phyloP scores from a whole-genome alignment of 2,797 vertebrate species.

The Macroramphosus scolopax region DNA sequence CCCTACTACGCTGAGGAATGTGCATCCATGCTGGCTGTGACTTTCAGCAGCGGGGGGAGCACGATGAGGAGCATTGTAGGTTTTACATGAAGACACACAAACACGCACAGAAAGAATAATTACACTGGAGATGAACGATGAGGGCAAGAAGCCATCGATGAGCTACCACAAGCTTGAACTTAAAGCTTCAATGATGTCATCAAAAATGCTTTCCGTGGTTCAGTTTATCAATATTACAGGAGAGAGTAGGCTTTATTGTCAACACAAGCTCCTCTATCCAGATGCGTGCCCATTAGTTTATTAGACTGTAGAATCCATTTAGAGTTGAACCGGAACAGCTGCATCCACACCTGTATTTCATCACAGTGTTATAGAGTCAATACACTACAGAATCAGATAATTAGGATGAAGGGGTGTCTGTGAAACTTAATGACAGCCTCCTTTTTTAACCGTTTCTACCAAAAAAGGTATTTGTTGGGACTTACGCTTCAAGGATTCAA shows the following conservation, averaged over 20 bases:
- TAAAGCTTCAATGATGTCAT: no score
- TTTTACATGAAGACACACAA: constrained; percentile 25
- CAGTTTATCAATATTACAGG: no score
- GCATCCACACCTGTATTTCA: neutral
- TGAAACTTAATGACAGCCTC: neutral
- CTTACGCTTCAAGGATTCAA: no score
- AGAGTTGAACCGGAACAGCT: constrained; percentile 5
- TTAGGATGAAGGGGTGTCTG: no score
- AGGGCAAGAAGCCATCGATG: no score
- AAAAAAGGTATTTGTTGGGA: no score
- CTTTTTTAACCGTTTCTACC: neutral
- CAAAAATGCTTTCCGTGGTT: no score
- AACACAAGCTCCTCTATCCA: no score
- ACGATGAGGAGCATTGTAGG: constrained; percentile 91
- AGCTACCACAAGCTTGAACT: no score
- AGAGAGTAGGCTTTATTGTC: no score
- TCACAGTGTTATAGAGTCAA: neutral
- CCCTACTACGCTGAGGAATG: constrained; percentile 96
- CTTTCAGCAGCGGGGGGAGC: constrained; percentile 91
- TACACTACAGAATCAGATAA: neutral
- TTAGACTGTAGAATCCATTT: constrained; percentile 8
- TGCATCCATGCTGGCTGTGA: constrained; percentile 94
- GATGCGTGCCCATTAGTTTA: constrained; percentile 1
- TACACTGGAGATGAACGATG: neutral
- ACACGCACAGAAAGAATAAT: neutral